Evolutionary conservation across 1,140 invertebrate genomes (phyloP).

Genomic region (Drosophila mayri): DNA sequence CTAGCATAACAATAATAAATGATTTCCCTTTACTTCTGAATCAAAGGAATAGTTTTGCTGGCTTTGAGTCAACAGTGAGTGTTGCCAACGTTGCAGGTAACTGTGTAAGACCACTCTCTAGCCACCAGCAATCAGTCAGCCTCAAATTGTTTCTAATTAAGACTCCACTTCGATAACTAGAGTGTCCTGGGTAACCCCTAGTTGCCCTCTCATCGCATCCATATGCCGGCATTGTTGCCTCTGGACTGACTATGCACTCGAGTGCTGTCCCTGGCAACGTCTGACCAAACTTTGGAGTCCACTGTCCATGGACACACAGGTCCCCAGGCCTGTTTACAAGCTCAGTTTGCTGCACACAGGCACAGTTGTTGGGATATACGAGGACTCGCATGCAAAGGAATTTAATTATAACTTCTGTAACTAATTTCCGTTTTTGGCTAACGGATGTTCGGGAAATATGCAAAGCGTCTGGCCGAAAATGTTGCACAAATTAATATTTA

Average conservation of each 20-base stretch:
- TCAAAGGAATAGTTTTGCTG: constrained; percentile 3
- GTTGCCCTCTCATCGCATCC: constrained; percentile 1
- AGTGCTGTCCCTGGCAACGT: constrained; percentile 39
- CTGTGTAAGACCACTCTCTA: constrained; percentile 3
- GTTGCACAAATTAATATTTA: constrained; percentile 78
- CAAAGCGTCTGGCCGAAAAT: constrained; percentile 54
- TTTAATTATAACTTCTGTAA: constrained; percentile 82
- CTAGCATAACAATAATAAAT: too few species aligned
- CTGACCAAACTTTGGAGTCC: not conserved
- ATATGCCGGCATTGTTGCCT: constrained; percentile 4
- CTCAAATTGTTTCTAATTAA: constrained; percentile 80
- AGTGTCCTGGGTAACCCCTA: constrained; percentile 19
- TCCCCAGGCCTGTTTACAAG: constrained; percentile 67
- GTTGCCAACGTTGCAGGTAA: constrained; percentile 18
- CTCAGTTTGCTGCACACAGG: constrained; percentile 62
- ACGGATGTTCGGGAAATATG: constrained; percentile 59
- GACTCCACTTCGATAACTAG: constrained; percentile 35
- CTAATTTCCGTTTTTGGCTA: constrained; percentile 78
- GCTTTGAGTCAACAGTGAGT: constrained; percentile 50
- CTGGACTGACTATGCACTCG: constrained; percentile 40
- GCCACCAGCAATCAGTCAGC: constrained; percentile 68
- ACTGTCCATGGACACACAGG: constrained; percentile 31
- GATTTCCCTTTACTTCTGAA: not conserved
- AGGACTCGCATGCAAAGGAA: constrained; percentile 56
- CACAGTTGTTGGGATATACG: not conserved